phyloP scores from a whole-genome alignment of 37 sponge, comb jelly and placozoan species.

The Theonella swinhoei region DNA sequence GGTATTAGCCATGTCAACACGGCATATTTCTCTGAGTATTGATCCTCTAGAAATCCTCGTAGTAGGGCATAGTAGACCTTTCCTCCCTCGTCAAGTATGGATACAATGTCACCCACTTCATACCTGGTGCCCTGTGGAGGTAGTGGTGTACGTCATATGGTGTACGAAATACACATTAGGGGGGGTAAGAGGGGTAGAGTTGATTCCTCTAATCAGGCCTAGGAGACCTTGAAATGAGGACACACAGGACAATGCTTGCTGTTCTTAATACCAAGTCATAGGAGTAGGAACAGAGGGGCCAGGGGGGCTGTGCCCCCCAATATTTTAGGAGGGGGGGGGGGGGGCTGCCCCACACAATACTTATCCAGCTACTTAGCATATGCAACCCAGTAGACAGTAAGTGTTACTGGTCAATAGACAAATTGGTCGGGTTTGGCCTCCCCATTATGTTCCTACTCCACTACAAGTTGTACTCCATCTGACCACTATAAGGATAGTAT shows the following conservation, averaged over 20 bases:
- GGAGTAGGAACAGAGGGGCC: too few relatives aligned
- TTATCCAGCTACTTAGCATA: too few relatives aligned
- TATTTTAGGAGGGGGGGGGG: too few relatives aligned
- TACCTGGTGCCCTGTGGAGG: constrained; percentile 58
- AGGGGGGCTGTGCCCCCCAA: too few relatives aligned
- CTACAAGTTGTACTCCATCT: too few relatives aligned
- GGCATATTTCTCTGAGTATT: constrained; percentile 64
- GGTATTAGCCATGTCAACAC: constrained; percentile 82
- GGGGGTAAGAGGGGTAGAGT: background rate
- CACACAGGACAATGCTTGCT: background rate
- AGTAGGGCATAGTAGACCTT: constrained; percentile 67
- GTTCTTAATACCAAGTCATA: background rate
- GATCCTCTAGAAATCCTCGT: constrained; percentile 74
- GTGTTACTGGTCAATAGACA: too few relatives aligned
- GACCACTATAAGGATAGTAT: too few relatives aligned
- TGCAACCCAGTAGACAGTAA: too few relatives aligned
- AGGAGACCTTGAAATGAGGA: background rate
- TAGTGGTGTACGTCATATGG: background rate
- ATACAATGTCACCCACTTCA: constrained; percentile 81
- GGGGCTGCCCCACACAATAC: too few relatives aligned
- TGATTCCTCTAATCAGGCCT: background rate
- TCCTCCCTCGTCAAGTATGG: constrained; percentile 66
- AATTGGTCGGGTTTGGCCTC: too few relatives aligned
- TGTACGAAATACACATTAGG: background rate
- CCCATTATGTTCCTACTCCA: background rate